phyloP scores from a whole-genome alignment of 2,797 vertebrate species.

The Pipistrellus pygmaeus region DNA sequence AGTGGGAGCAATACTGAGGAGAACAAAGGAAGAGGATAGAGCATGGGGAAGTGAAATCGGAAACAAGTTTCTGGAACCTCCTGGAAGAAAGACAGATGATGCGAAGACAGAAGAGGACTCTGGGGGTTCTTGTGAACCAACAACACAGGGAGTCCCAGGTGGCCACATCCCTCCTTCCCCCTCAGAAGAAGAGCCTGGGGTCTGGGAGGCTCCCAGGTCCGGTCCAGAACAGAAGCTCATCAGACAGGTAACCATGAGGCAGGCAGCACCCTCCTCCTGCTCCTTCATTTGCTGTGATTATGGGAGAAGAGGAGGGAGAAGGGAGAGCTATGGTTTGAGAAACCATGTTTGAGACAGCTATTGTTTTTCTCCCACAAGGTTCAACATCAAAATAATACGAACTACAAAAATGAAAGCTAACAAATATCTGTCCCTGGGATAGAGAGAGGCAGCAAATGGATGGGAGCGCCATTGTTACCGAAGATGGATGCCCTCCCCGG shows the following conservation, averaged over 20 bases:
- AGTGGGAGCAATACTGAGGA: not conserved
- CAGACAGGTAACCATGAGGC: accelerated
- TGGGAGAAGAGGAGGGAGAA: not conserved
- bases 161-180: not conserved
- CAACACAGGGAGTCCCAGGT: not conserved
- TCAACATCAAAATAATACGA: conserved; percentile 24
- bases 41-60: not conserved
- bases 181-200: not conserved
- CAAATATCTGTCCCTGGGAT: not conserved
- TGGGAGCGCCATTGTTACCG: not conserved
- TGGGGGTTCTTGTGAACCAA: not conserved
- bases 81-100: not conserved
- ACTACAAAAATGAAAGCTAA: conserved; percentile 30
- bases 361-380: not conserved
- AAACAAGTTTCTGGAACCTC: conserved; percentile 14
- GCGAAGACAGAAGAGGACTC: not conserved
- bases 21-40: not conserved
- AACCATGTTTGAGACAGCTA: not conserved
- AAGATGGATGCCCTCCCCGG: not conserved
- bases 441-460: not conserved
- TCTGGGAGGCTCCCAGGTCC: not conserved
- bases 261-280: not conserved
- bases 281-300: not conserved
- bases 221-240: not conserved
- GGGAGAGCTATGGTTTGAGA: not conserved